phyloP scores from a whole-genome alignment of 2,113 vertebrate genomes.

The Leucopsar rothschildi region DNA sequence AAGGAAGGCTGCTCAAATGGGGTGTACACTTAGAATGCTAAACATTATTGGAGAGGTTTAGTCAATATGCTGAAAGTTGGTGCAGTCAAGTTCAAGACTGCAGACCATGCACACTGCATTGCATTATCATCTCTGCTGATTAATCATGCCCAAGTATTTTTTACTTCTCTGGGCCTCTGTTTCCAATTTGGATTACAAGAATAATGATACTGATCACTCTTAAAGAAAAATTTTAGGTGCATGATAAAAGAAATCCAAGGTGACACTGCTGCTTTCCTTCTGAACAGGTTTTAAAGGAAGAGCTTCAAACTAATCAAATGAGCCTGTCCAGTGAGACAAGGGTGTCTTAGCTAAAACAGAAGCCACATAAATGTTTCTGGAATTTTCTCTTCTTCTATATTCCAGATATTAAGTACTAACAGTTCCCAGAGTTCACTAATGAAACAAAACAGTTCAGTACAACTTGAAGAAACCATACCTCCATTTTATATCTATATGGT shows the following conservation, averaged over 20 bases:
- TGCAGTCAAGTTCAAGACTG: neutral
- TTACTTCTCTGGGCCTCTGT: neutral
- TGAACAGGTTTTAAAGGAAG: neutral
- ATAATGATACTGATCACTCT: neutral
- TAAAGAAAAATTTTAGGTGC: neutral
- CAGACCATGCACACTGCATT: neutral
- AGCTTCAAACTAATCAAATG: rapidly evolving
- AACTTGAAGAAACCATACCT: neutral
- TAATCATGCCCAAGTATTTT: neutral
- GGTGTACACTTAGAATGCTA: neutral
- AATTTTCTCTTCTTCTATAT: neutral
- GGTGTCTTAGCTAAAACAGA: neutral
- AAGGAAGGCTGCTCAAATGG: neutral
- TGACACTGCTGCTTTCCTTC: neutral
- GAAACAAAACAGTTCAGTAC: neutral
- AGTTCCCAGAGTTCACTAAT: neutral
- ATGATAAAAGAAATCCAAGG: neutral
- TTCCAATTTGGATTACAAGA: neutral
- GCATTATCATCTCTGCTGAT: neutral
- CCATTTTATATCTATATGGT: rapidly evolving
- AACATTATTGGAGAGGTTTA: neutral
- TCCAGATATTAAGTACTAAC: neutral
- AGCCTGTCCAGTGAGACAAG: neutral
- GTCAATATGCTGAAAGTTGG: neutral
- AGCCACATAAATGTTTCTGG: neutral